Evolutionary conservation across 1,140 invertebrate species (phyloP).

Genomic region (Drosophila sturtevanti): DNA sequence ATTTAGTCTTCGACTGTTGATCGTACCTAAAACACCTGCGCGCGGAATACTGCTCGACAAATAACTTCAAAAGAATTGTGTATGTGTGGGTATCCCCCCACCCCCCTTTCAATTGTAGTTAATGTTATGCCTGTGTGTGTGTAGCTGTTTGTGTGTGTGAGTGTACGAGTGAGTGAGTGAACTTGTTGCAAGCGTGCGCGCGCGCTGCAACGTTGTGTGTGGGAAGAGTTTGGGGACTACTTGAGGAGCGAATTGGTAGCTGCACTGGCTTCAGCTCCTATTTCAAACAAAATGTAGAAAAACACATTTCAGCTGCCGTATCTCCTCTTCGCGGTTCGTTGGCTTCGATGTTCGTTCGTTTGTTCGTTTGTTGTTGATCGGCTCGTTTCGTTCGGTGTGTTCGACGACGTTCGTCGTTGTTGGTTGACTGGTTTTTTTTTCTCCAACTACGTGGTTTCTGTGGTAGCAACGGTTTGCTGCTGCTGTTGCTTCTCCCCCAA

Average conservation of each 20-base stretch:
- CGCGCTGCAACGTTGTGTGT: conserved; percentile 61
- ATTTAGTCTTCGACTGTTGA: conserved; percentile 81
- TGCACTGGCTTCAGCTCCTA: conserved; percentile 83
- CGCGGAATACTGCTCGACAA: conserved; percentile 47
- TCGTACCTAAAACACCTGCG: conserved; percentile 80
- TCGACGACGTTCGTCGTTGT: conserved; percentile 10
- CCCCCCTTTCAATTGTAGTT: too few species aligned
- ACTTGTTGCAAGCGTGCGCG: conserved; percentile 66
- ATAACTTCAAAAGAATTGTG: conserved; percentile 55
- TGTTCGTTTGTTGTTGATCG: conserved; percentile 24
- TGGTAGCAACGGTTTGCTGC: conserved; percentile 68
- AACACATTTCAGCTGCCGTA: conserved; percentile 82
- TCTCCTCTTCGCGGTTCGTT: conserved; percentile 55
- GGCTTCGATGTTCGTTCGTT: conserved; percentile 20
- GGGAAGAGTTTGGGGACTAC: conserved; percentile 83
- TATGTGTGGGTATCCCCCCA: conserved; percentile 40
- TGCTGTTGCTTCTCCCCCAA: conserved; percentile 68
- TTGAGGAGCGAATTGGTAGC: conserved; percentile 83
- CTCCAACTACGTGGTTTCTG: conserved; percentile 72
- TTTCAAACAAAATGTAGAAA: conserved; percentile 83
- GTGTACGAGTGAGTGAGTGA: conserved; percentile 50
- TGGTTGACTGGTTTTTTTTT: conserved; percentile 29
- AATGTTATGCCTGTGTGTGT: conserved; percentile 12
- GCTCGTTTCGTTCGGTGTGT: conserved; percentile 42
- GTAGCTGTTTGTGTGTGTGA: conserved; percentile 4